These are phyloP conservation scores for Pegea sp. DNA, from an alignment of 23 tunicate species.

Conservation along the genomic window DNA sequence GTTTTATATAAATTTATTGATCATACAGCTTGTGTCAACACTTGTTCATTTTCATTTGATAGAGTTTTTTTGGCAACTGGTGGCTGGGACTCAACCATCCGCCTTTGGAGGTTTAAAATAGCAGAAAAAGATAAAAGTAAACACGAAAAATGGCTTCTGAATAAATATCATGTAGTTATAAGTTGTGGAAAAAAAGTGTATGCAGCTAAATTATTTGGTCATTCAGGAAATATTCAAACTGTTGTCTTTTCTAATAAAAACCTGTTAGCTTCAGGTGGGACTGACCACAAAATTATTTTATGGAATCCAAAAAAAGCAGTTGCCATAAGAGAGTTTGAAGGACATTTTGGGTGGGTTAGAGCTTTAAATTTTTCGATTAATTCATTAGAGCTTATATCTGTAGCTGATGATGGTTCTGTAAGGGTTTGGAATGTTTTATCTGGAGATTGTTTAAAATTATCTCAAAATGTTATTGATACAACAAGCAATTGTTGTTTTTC, in stretches of 20 bases:
- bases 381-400: slow-evolving; percentile 49
- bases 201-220: slow-evolving; percentile 27
- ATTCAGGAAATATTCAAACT: slow-evolving; percentile 35
- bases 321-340: slow-evolving; percentile 20
- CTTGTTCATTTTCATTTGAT: slow-evolving; percentile 25
- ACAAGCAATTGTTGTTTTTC: neutral
- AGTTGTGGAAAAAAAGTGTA: slow-evolving; percentile 6
- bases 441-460: slow-evolving; percentile 13
- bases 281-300: slow-evolving; percentile 51
- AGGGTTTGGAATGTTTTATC: slow-evolving; percentile 54
- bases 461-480: neutral
- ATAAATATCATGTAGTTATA: too few relatives aligned
- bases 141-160: slow-evolving; percentile 14
- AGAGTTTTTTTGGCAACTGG: slow-evolving; percentile 60
- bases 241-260: slow-evolving; percentile 45
- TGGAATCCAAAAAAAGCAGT: slow-evolving; percentile 49
- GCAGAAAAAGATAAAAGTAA: slow-evolving; percentile 5
- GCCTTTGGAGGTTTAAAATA: slow-evolving; percentile 39
- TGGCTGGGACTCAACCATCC: slow-evolving; percentile 55
- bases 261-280: slow-evolving; percentile 47
- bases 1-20: slow-evolving; percentile 13
- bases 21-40: slow-evolving; percentile 51
- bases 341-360: slow-evolving; percentile 89
- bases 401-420: slow-evolving; percentile 83
- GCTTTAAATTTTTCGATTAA: slow-evolving; percentile 41